A percentile compares a stretch with the other conserved stretches of the same genome.
phyloP scores from a whole-genome alignment of 37 sponge, comb jelly and placozoan species.

The Halisarca cf. caerulea region DNA sequence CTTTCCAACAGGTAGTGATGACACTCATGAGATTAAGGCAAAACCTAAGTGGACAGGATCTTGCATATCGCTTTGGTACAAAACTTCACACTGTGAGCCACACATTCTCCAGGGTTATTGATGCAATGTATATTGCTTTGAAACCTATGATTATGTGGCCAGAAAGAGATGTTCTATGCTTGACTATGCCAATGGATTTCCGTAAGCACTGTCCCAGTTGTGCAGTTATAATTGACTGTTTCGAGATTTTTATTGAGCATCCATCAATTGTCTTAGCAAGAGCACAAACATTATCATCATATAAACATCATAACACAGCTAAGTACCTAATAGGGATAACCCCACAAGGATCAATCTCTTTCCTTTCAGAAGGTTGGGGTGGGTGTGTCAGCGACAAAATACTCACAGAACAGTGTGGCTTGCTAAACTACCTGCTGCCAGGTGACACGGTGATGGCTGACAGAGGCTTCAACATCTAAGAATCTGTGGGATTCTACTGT shows the following conservation, averaged over 20 bases:
- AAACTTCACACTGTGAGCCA: not conserved
- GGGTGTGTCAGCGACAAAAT: constrained; percentile 34
- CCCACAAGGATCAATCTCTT: not conserved
- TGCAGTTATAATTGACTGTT: constrained; percentile 39
- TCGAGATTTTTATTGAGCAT: constrained; percentile 39
- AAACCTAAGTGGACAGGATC: not conserved
- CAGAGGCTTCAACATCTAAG: constrained; percentile 23
- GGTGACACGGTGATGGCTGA: constrained; percentile 40
- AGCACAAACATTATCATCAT: constrained; percentile 33
- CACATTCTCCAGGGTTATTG: not conserved
- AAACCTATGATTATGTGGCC: constrained; percentile 31
- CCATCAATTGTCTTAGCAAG: constrained; percentile 28
- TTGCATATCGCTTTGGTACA: not conserved
- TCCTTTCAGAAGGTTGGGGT: constrained; percentile 3
- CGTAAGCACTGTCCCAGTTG: constrained; percentile 44
- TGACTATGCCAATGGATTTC: constrained; percentile 48
- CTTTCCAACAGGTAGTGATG: not conserved
- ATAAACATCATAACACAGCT: constrained; percentile 53
- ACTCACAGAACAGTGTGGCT: not conserved
- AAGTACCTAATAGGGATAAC: constrained; percentile 36
- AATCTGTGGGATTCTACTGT: constrained; percentile 24
- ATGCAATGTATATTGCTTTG: not conserved
- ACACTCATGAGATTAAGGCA: not conserved
- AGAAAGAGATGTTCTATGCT: constrained; percentile 41
- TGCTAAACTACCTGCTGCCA: constrained; percentile 7